Conservation (phyloP, 2,888 invertebrate species). For the Dasypolia templi region DNA sequence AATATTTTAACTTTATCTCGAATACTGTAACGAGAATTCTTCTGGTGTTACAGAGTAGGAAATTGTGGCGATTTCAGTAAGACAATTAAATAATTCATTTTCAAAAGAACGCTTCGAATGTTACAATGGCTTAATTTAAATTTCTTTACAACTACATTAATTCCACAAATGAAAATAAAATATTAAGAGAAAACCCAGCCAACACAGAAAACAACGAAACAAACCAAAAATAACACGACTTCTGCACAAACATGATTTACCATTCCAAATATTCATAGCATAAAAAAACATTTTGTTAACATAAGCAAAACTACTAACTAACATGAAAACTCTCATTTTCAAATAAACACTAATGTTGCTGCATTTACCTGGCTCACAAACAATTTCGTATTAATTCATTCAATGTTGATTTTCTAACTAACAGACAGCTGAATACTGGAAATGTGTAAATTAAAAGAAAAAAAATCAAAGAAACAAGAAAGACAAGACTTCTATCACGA, state of each 20-base stretch:
- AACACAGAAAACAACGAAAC: neutral
- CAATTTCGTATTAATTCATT: neutral
- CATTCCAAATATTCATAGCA: conserved; percentile 4
- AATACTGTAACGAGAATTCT: conserved; percentile 83
- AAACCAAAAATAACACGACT: conserved; percentile 4
- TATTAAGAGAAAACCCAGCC: neutral
- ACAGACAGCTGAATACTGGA: neutral
- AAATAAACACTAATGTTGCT: conserved; percentile 12
- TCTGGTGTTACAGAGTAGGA: conserved; percentile 68
- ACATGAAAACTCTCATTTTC: neutral
- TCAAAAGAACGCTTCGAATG: neutral
- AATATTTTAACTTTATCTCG: conserved; percentile 89
- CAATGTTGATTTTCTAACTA: neutral
- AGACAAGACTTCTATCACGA: neutral
- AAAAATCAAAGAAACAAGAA: neutral
- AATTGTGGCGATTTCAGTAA: conserved; percentile 39
- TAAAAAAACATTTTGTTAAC: conserved; percentile 9
- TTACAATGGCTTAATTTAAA: neutral
- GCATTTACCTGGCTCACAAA: neutral
- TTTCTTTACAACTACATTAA: no score
- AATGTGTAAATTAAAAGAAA: neutral
- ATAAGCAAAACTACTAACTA: neutral
- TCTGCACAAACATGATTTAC: neutral
- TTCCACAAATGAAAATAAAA: neutral
- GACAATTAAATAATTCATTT: neutral